Evolutionary conservation across 1,140 invertebrate genomes (phyloP).

Genomic region (Cyphomyrmex costatus): DNA sequence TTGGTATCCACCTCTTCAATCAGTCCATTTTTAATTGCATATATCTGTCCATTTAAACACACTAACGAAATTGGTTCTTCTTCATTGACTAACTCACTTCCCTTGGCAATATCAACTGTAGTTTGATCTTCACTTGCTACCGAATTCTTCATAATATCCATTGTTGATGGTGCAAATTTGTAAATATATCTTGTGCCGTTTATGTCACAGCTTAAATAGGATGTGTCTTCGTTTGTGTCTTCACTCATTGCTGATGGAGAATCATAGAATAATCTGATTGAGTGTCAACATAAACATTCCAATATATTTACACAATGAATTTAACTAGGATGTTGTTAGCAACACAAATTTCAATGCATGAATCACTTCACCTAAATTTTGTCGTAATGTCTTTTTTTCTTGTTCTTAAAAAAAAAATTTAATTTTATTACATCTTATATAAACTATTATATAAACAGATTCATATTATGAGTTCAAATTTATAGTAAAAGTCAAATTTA

Average conservation of each 20-base stretch:
- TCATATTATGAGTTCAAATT: background rate
- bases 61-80: conserved; percentile 78
- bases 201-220: conserved; percentile 79
- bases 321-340: conserved; percentile 20
- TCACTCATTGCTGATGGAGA: conserved; percentile 70
- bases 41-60: conserved; percentile 78
- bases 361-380: background rate
- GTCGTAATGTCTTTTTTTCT: background rate
- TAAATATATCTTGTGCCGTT: conserved; percentile 80
- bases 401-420: background rate
- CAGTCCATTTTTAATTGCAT: conserved; percentile 78
- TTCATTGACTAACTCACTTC: conserved; percentile 61
- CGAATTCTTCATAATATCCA: conserved; percentile 42
- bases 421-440: background rate
- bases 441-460: background rate
- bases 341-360: conserved; percentile 39
- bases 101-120: conserved; percentile 55
- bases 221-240: conserved; percentile 69
- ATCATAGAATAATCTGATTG: conserved; percentile 4
- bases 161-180: conserved; percentile 67
- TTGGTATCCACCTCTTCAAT: conserved; percentile 78
- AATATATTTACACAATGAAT: conserved; percentile 51
- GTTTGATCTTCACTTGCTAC: conserved; percentile 60
- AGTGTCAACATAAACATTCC: conserved; percentile 8
- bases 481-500: too few relatives aligned